Base-by-base conservation (phyloP, 1,140 invertebrate genomes). In the Bombus picipes region DNA sequence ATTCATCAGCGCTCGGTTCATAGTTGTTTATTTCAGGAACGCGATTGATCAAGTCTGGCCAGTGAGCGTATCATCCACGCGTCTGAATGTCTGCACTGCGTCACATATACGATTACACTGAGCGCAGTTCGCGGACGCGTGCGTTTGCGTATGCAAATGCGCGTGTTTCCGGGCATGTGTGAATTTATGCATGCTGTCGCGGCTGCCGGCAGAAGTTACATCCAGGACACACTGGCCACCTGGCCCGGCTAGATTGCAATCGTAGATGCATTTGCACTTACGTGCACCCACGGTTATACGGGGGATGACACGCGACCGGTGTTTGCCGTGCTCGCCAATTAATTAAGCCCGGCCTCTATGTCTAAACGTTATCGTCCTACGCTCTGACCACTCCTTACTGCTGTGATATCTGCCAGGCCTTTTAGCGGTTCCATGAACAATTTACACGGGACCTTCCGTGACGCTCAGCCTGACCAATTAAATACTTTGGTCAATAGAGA, bases 121-220 rank as follows among this genome's bases (percentile, higher is more conserved):
- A 37, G 71, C 47, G 71, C 47, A 32, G 85, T 28, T 28, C 85
- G 85, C 85, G 81, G 66, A 77, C 62, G 76, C 83, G 86, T 85
- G 71, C 86, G 83, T 87, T 85, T 87, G 81, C 85, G 57, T 87
- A 84, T 87, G 86, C 86, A 85, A 87, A 87, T 87, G 76, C 77
- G 18, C 86, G 83, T 85, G 83, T 85, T 85, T 87, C 86, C 79
- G 86, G 83, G 76, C 86, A 85, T 85, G 86, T 87, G 83, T 87
- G 83, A 87, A 87, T 87, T 87, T 87, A 87, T 87, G 86, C 86
- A 87, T 85, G 77, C 85, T 82, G 85, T 87, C 85, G 81, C 57
- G 43, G 74, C 70, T 79, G 81, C 85, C 81, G 80, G 80, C 73
- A 86, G 85, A 86, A 86, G 85, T 86, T 86, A 86, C 85, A 81